phyloP scores from a whole-genome alignment of 2,113 vertebrate genomes.

The Sinocyclocheilus anshuiensis region DNA sequence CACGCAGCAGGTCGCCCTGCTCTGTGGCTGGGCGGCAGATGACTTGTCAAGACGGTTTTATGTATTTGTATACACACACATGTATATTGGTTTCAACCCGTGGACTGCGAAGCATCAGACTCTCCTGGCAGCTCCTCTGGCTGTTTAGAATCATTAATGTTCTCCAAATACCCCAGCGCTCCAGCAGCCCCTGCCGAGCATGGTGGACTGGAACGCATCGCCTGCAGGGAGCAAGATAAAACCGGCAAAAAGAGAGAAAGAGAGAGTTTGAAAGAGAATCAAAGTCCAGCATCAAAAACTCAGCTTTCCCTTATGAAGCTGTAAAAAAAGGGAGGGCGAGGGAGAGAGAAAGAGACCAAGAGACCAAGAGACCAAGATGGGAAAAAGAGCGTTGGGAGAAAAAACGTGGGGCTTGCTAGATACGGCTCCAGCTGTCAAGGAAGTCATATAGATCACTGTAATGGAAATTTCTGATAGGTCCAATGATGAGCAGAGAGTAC shows the following conservation, averaged over 20 bases:
- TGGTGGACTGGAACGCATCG: slow-evolving; percentile 53
- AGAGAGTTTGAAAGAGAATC: slow-evolving; percentile 57
- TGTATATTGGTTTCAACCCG: slow-evolving; percentile 10
- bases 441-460: slow-evolving; percentile 50
- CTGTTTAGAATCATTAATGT: slow-evolving; percentile 63
- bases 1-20: slow-evolving; percentile 22
- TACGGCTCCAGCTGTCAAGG: slow-evolving; percentile 49
- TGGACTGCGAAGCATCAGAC: slow-evolving; percentile 6
- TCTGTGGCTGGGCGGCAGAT: slow-evolving; percentile 41
- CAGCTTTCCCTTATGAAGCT: slow-evolving; percentile 54
- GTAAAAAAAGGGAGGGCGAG: slow-evolving; percentile 35
- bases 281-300: slow-evolving; percentile 60
- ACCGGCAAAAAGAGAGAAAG: slow-evolving; percentile 14
- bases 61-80: slow-evolving; percentile 22
- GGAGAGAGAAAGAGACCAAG: slow-evolving; percentile 2
- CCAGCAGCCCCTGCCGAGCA: slow-evolving; percentile 53
- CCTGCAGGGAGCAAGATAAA: slow-evolving; percentile 60
- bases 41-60: slow-evolving; percentile 38
- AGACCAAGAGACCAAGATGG: background rate
- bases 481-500: slow-evolving; percentile 46
- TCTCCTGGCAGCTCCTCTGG: slow-evolving; percentile 49
- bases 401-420: slow-evolving; percentile 45
- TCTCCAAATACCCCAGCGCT: slow-evolving; percentile 56
- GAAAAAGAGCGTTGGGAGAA: background rate
- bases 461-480: slow-evolving; percentile 54